A percentile compares a stretch with the other conserved stretches of the same genome.
phyloP scores from a whole-genome alignment of 2,113 vertebrate genomes.

The Elachura formosa region DNA sequence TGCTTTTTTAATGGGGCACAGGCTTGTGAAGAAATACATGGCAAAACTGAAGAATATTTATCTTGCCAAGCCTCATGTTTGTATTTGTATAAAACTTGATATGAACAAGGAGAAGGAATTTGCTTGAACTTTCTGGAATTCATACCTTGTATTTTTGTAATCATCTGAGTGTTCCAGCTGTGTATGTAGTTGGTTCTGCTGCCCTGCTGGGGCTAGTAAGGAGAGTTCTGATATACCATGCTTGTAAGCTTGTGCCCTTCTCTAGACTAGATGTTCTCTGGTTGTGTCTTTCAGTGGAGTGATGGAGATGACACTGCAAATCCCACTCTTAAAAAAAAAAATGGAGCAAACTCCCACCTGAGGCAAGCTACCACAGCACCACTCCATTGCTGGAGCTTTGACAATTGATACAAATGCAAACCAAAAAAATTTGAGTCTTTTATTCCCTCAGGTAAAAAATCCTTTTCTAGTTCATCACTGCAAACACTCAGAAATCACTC shows the following conservation, averaged over 20 bases:
- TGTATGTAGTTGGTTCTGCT: not conserved
- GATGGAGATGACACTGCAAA: not conserved
- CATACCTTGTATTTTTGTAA: constrained; percentile 1
- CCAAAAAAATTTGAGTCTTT: not conserved
- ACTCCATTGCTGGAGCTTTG: not conserved
- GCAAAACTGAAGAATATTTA: constrained; percentile 35
- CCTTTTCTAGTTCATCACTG: not conserved
- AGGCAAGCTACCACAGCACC: not conserved
- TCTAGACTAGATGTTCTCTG: not conserved
- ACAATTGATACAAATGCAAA: not conserved
- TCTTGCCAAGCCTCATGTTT: not conserved
- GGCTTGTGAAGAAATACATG: not conserved
- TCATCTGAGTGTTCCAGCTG: not conserved
- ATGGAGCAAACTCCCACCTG: not conserved
- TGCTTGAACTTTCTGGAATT: constrained; percentile 39
- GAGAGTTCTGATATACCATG: not conserved
- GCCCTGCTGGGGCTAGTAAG: not conserved
- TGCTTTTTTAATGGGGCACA: not conserved
- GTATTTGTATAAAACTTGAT: constrained; percentile 32
- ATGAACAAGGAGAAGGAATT: constrained; percentile 39
- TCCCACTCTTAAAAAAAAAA: not conserved
- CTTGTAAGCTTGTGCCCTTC: not conserved
- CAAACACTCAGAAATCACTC: not conserved
- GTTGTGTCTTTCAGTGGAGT: not conserved
- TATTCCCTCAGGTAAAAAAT: not conserved